Evolutionary conservation across 2,888 invertebrate genomes (phyloP).

Genomic region (Tenthredo notha): DNA sequence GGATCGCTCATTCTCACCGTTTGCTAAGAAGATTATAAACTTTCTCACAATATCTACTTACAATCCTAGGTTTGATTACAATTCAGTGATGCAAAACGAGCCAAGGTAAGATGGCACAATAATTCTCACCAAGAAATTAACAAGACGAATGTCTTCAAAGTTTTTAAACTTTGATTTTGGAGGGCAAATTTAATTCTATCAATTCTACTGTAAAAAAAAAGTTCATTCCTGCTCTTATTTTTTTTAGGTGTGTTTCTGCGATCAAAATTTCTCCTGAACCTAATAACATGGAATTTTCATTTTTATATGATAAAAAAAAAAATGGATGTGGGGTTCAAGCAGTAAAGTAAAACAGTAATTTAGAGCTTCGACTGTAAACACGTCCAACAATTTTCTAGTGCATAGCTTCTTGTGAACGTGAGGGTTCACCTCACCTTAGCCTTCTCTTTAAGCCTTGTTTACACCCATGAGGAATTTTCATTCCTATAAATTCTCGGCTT

Average conservation of each 20-base stretch:
- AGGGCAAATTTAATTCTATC: neutral
- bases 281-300: no score
- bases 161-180: no score
- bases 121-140: neutral
- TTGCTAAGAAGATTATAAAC: constrained; percentile 3
- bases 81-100: constrained; percentile 25
- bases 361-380: neutral
- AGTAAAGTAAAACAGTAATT: neutral
- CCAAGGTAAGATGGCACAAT: neutral
- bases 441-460: constrained; percentile 13
- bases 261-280: neutral
- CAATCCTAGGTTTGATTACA: neutral
- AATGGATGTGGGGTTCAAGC: neutral
- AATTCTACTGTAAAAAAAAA: neutral
- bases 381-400: neutral
- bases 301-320: neutral
- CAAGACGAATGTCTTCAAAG: no score
- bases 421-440: neutral
- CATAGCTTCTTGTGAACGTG: neutral
- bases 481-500: neutral
- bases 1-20: neutral
- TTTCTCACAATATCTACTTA: neutral
- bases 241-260: neutral
- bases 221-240: neutral
- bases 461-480: neutral